phyloP scores from a whole-genome alignment of 1,140 invertebrate genomes.

The Drosophila bocki region DNA sequence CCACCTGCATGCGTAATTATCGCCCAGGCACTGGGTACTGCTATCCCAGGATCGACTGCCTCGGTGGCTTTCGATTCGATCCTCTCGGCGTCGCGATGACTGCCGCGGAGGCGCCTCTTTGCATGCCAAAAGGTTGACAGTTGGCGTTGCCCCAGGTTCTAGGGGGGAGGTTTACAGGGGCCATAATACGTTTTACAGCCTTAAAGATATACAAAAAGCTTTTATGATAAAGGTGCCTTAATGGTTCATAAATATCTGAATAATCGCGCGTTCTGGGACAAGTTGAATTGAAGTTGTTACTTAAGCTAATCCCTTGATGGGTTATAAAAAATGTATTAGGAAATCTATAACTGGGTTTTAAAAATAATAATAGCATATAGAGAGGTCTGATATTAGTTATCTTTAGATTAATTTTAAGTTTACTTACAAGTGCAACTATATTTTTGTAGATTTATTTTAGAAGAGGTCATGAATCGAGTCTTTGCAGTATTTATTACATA shows the following conservation, averaged over 20 bases:
- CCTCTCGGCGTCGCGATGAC: conserved; percentile 64
- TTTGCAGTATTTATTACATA: too few species aligned
- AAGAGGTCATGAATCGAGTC: neutral
- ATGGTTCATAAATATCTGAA: conserved; percentile 36
- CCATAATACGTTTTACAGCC: conserved; percentile 46
- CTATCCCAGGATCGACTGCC: conserved; percentile 53
- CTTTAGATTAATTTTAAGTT: neutral
- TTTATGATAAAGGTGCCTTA: conserved; percentile 49
- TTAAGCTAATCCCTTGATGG: neutral
- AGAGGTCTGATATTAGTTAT: neutral
- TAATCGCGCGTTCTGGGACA: neutral
- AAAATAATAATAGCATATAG: neutral
- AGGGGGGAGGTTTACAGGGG: neutral
- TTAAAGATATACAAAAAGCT: conserved; percentile 34
- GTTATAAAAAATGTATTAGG: neutral
- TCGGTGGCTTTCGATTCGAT: conserved; percentile 29
- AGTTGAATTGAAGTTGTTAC: conserved; percentile 23
- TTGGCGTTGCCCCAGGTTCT: neutral
- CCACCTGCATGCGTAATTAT: conserved; percentile 84
- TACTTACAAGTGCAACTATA: neutral
- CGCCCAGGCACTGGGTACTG: conserved; percentile 51
- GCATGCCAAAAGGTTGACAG: conserved; percentile 68
- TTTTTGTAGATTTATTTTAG: neutral
- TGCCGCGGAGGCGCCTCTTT: conserved; percentile 65
- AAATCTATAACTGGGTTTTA: conserved; percentile 3